Evolutionary conservation across 2,113 vertebrate species (phyloP).

Genomic region (Collichthys lucidus): DNA sequence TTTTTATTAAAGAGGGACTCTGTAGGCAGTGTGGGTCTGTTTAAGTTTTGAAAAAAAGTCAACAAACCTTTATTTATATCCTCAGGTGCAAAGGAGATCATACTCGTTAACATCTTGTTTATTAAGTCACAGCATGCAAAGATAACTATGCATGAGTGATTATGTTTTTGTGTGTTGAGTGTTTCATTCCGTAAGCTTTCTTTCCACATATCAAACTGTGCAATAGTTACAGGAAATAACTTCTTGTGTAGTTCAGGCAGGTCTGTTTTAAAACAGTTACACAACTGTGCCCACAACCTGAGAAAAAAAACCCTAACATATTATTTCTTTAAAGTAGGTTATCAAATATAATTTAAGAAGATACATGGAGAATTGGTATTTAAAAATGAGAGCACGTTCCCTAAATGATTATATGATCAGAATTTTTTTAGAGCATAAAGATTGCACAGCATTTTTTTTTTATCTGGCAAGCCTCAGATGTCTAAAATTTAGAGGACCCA

Average conservation of each 20-base stretch:
- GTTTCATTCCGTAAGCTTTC: not conserved
- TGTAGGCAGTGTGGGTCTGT: not conserved
- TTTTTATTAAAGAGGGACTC: not conserved
- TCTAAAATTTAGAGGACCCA: slow-evolving; percentile 1
- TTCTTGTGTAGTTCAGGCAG: slow-evolving; percentile 53
- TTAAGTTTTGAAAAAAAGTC: not conserved
- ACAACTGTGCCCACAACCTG: slow-evolving; percentile 10
- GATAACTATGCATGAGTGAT: not conserved
- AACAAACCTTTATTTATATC: not conserved
- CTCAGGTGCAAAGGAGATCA: not conserved
- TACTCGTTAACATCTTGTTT: too few relatives aligned
- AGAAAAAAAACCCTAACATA: not conserved
- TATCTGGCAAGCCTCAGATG: not conserved
- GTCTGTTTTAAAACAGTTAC: not conserved
- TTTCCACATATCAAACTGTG: slow-evolving; percentile 28
- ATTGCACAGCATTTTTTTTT: not conserved
- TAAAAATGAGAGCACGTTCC: not conserved
- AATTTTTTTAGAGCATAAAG: too few relatives aligned
- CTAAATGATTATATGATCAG: too few relatives aligned
- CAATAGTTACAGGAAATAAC: slow-evolving; percentile 62
- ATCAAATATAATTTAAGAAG: too few relatives aligned
- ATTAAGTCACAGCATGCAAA: not conserved
- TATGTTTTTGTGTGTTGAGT: not conserved
- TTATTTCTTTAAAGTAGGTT: not conserved
- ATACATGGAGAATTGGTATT: not conserved